Conservation (phyloP, 2,888 invertebrate genomes). For the Cybosia mesomella region DNA sequence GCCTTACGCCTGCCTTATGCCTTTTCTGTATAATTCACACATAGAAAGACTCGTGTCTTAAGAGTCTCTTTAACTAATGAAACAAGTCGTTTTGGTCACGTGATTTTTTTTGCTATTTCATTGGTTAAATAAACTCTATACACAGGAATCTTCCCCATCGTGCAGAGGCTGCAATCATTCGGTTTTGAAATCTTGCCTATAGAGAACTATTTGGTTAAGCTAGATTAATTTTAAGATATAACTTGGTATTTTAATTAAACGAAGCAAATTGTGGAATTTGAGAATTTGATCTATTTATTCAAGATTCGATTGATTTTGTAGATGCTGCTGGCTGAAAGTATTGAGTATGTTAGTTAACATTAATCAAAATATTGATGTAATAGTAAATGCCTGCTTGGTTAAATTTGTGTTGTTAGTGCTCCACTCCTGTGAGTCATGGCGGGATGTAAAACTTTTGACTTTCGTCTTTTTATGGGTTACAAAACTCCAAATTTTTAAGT, state of each 20-base stretch:
- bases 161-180: background rate
- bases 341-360: too few species aligned
- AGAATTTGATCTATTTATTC: background rate
- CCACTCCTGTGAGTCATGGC: too few species aligned
- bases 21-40: background rate
- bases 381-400: too few species aligned
- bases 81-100: background rate
- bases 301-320: background rate
- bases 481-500: too few species aligned
- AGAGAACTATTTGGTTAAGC: background rate
- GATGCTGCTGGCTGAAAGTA: background rate
- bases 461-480: too few species aligned
- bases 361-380: background rate
- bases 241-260: background rate
- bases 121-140: background rate
- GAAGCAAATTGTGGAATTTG: background rate
- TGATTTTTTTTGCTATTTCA: background rate
- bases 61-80: background rate
- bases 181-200: constrained; percentile 6
- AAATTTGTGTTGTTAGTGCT: too few species aligned
- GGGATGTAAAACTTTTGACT: too few species aligned
- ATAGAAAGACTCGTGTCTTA: background rate
- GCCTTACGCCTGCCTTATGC: background rate
- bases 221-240: constrained; percentile 8
- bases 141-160: background rate